Evolutionary conservation across 1,140 invertebrate genomes (phyloP).

Genomic region (Drosophila pseudoobscura): DNA sequence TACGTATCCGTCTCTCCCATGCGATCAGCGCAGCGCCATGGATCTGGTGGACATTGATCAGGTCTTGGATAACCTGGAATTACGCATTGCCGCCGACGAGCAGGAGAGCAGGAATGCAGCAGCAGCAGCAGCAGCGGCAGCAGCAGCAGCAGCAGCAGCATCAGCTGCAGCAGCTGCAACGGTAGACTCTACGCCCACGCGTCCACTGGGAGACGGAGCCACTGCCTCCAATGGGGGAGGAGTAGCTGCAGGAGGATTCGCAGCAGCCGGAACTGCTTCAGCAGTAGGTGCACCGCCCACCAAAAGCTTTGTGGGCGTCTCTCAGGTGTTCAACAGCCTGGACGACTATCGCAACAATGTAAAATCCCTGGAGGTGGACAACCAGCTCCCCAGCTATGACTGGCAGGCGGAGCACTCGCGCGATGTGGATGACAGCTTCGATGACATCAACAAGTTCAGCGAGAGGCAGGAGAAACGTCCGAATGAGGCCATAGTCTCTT

Average conservation of each 20-base stretch:
- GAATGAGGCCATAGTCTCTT: constrained; percentile 44
- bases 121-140: constrained; percentile 85
- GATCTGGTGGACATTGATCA: constrained; percentile 91
- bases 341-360: constrained; percentile 86
- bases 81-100: constrained; percentile 61
- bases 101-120: constrained; percentile 59
- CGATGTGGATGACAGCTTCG: constrained; percentile 6
- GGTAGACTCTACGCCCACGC: constrained; percentile 2
- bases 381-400: constrained; percentile 48
- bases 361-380: constrained; percentile 66
- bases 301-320: constrained; percentile 77
- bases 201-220: constrained; percentile 50
- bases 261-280: constrained; percentile 7
- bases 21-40: constrained; percentile 52
- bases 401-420: constrained; percentile 24
- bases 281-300: constrained; percentile 22
- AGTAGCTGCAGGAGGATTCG: background rate
- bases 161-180: constrained; percentile 4
- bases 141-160: constrained; percentile 23
- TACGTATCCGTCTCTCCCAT: too few species aligned
- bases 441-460: constrained; percentile 73
- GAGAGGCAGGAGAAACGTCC: constrained; percentile 41
- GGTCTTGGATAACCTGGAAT: constrained; percentile 93
- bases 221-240: constrained; percentile 19
- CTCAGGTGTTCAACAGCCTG: constrained; percentile 86